A percentile compares a stretch with the other conserved stretches of the same genome.
Conservation (phyloP, 2,888 invertebrate species). For the Ecliptopera silaceata region DNA sequence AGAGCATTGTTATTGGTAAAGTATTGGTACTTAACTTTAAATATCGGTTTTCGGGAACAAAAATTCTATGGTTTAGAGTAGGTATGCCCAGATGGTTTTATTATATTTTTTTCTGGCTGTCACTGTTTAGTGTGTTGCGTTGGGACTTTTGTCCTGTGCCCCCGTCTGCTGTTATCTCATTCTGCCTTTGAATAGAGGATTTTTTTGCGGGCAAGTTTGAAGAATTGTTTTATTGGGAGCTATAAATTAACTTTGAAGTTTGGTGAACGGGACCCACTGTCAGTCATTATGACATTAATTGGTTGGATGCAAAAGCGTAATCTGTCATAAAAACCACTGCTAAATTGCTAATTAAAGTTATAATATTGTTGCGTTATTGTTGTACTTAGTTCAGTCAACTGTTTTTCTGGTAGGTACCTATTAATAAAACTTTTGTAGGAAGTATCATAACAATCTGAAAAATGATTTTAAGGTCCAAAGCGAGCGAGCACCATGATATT, state of each 20-base stretch:
- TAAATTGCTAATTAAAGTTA: constrained; percentile 11
- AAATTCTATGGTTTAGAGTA: constrained; percentile 63
- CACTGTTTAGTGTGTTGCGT: constrained; percentile 70
- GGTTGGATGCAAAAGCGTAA: constrained; percentile 40
- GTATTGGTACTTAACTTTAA: constrained; percentile 77
- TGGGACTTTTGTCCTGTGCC: constrained; percentile 74
- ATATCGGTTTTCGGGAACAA: constrained; percentile 74
- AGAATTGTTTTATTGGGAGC: constrained; percentile 78
- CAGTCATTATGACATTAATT: constrained; percentile 60
- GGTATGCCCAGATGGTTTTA: constrained; percentile 70
- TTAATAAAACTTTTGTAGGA: background rate
- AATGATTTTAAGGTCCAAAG: background rate
- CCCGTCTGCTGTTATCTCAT: constrained; percentile 75
- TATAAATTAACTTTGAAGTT: constrained; percentile 67
- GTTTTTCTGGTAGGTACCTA: background rate
- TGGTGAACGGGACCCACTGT: constrained; percentile 50
- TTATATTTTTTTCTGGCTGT: constrained; percentile 59
- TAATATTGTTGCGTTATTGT: background rate
- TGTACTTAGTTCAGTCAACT: too few species aligned
- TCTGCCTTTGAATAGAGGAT: constrained; percentile 67
- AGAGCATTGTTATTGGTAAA: constrained; percentile 65
- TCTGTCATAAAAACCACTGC: constrained; percentile 2
- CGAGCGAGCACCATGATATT: constrained; percentile 31
- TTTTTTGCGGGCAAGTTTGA: constrained; percentile 75
- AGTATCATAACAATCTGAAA: background rate